phyloP scores from a whole-genome alignment of 2,113 vertebrate species.

The Gadus macrocephalus region DNA sequence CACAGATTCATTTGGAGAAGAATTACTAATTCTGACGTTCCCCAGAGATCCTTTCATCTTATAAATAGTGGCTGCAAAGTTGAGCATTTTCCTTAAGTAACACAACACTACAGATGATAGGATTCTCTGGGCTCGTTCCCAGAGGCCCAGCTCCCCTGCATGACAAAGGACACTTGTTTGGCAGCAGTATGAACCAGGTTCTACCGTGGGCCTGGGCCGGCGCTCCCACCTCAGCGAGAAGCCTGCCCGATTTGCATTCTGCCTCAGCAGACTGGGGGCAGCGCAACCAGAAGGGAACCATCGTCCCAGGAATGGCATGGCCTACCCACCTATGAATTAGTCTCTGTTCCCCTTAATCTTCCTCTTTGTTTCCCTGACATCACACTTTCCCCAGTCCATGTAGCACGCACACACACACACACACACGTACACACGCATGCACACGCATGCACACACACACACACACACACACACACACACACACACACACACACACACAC shows the following conservation, averaged over 20 bases:
- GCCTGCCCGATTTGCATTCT: constrained; percentile 63
- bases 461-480: constrained; percentile 1
- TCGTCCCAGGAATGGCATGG: constrained; percentile 53
- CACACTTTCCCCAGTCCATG: constrained; percentile 34
- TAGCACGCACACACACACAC: neutral
- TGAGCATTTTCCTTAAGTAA: constrained; percentile 66
- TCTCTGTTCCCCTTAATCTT: constrained; percentile 39
- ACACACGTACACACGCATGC: neutral
- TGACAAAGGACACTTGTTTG: constrained; percentile 70
- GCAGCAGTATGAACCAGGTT: constrained; percentile 50
- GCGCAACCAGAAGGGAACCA: constrained; percentile 44
- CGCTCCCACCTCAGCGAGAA: constrained; percentile 59
- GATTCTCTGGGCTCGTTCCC: constrained; percentile 59
- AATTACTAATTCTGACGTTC: constrained; percentile 67
- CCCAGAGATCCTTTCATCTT: constrained; percentile 74
- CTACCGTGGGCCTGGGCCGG: constrained; percentile 58
- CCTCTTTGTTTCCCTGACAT: constrained; percentile 6
- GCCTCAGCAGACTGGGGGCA: constrained; percentile 50
- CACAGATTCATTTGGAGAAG: constrained; percentile 66
- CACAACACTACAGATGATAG: constrained; percentile 63
- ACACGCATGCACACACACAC: neutral
- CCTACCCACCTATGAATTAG: constrained; percentile 65
- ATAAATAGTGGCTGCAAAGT: constrained; percentile 70
- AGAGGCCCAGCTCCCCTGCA: constrained; percentile 36
- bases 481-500: neutral